Conservation (phyloP, 1,140 invertebrate genomes). For the Diachasmimorpha longicaudata region DNA sequence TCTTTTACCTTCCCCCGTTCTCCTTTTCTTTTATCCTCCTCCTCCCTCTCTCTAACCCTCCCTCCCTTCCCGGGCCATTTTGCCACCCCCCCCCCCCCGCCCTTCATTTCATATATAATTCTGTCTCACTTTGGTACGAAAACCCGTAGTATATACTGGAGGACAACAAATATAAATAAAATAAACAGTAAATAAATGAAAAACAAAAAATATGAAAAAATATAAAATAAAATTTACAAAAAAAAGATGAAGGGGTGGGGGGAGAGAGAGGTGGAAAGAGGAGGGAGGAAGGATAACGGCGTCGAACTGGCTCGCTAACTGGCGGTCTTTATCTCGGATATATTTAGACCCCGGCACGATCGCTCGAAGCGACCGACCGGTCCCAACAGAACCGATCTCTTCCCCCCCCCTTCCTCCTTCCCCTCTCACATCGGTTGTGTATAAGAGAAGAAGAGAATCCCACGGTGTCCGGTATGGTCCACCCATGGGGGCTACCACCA, state of each 20-base stretch:
- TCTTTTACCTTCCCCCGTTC: background rate
- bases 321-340: conserved; percentile 38
- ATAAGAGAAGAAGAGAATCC: conserved; percentile 22
- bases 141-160: background rate
- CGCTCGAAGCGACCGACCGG: conserved; percentile 31
- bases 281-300: conserved; percentile 31
- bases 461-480: conserved; percentile 35
- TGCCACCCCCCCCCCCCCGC: background rate
- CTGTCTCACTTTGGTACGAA: background rate
- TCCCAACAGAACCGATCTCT: conserved; percentile 26
- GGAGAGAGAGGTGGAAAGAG: background rate
- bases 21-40: background rate
- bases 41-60: background rate
- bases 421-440: background rate
- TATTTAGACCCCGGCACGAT: conserved; percentile 33
- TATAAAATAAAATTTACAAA: background rate
- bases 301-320: conserved; percentile 34
- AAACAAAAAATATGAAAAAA: background rate
- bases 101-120: conserved; percentile 5
- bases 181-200: background rate
- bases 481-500: conserved; percentile 29
- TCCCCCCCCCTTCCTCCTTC: background rate
- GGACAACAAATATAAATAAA: background rate
- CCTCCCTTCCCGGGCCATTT: background rate
- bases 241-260: background rate